These are phyloP conservation scores for Ceratosolen solmsi DNA, from an alignment of 1,140 invertebrate genomes.

Conservation along the genomic window DNA sequence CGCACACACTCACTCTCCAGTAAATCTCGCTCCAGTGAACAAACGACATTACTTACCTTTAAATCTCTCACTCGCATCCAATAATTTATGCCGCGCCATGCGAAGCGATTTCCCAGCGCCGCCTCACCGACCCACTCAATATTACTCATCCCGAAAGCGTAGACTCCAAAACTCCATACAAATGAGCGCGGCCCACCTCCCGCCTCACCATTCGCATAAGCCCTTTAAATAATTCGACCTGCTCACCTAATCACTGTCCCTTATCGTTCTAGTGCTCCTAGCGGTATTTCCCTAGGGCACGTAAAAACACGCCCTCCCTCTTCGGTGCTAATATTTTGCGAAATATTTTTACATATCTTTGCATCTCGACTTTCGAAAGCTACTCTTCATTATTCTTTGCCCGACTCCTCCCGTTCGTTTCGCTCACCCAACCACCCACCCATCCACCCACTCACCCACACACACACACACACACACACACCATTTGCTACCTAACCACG, in stretches of 20 bases:
- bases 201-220: neutral
- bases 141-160: neutral
- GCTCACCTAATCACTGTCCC: neutral
- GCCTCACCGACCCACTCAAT: neutral
- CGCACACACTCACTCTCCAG: neutral
- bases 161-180: neutral
- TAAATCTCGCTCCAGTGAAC: neutral
- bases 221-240: slow-evolving; percentile 23
- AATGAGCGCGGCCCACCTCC: neutral
- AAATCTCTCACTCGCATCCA: neutral
- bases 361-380: slow-evolving; percentile 12
- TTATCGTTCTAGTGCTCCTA: neutral
- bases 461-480: slow-evolving; percentile 2
- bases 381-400: neutral
- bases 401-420: neutral
- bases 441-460: neutral
- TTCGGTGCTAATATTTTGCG: neutral
- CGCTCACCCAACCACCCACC: neutral
- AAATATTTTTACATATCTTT: slow-evolving; percentile 48
- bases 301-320: slow-evolving; percentile 26
- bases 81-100: neutral
- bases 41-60: slow-evolving; percentile 5
- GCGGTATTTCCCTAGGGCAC: neutral
- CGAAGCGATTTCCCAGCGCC: neutral
- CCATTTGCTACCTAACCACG: no score